Conservation (phyloP, 2,113 vertebrate species). For the Elaphurus davidianus region DNA sequence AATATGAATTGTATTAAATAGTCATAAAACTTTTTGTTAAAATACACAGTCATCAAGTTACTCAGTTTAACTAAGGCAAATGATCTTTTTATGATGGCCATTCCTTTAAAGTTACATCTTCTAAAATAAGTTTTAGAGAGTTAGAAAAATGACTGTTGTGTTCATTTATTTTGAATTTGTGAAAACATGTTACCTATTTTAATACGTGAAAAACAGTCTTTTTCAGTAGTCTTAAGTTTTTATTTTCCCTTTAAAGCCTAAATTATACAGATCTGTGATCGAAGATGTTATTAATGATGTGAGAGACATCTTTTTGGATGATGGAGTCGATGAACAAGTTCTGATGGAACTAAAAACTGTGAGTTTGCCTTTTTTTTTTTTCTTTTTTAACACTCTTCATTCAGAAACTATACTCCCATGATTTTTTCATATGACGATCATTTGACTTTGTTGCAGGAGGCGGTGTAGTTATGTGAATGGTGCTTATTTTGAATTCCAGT, state of each 20-base stretch:
- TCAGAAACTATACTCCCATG: not conserved
- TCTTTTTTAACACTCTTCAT: not conserved
- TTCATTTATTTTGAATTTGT: conserved; percentile 29
- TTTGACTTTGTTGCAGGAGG: not conserved
- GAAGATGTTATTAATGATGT: conserved; percentile 99
- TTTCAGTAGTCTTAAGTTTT: not conserved
- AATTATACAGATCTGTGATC: conserved; percentile 96
- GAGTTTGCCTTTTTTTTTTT: conserved; percentile 67
- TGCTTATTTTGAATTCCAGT: not conserved
- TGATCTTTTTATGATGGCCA: not conserved
- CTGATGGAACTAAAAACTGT: conserved; percentile 98
- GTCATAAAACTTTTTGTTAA: not conserved
- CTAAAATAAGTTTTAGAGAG: conserved; percentile 7
- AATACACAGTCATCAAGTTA: not conserved
- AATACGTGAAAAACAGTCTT: not conserved
- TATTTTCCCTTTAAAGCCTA: conserved; percentile 87
- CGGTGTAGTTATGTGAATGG: not conserved
- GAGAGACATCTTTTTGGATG: conserved; percentile 97
- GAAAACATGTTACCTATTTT: not conserved
- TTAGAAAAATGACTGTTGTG: not conserved
- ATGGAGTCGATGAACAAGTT: conserved; percentile 98
- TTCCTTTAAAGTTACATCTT: not conserved
- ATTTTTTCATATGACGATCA: not conserved
- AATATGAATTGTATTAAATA: not conserved
- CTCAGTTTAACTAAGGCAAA: not conserved